A percentile compares a stretch with the other conserved stretches of the same genome.
phyloP scores from a whole-genome alignment of 2,113 vertebrate species.

The Gadus macrocephalus region DNA sequence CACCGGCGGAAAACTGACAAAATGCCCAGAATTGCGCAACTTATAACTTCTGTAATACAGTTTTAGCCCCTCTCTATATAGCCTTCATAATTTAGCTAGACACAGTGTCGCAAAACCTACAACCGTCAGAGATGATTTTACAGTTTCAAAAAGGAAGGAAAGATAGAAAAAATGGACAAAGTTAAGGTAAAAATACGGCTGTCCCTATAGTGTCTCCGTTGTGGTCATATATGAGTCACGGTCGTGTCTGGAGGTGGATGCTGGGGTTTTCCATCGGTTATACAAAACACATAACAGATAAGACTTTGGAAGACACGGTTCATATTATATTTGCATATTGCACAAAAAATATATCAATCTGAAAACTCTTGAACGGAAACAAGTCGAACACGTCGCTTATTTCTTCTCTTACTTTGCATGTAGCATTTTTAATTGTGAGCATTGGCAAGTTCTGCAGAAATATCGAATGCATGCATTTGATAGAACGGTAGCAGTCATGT shows the following conservation, averaged over 20 bases:
- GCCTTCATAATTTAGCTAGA: slow-evolving; percentile 3
- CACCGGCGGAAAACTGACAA: no score
- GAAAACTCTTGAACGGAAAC: no score
- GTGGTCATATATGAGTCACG: slow-evolving; percentile 52
- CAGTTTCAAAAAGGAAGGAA: slow-evolving; percentile 46
- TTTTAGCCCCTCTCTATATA: slow-evolving; percentile 14
- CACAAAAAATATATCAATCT: no score
- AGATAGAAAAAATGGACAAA: slow-evolving; percentile 24
- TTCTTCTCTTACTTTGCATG: no score
- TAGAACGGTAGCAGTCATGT: no score
- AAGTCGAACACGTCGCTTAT: no score
- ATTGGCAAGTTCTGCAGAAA: no score
- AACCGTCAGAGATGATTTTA: slow-evolving; percentile 29
- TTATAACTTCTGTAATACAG: neutral
- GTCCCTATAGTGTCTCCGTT: slow-evolving; percentile 34
- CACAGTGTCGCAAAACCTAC: neutral
- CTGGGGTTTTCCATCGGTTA: slow-evolving; percentile 52
- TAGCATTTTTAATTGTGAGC: no score
- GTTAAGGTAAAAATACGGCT: slow-evolving; percentile 41
- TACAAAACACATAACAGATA: neutral
- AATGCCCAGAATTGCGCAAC: neutral
- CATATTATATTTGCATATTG: no score
- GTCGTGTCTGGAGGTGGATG: slow-evolving; percentile 44
- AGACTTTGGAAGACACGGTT: no score
- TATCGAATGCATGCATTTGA: no score